Evolutionary conservation across 2,113 vertebrate species (phyloP), one percentile per base, ranked within the genome.

Genomic region (Sinocyclocheilus maitianheensis): DNA sequence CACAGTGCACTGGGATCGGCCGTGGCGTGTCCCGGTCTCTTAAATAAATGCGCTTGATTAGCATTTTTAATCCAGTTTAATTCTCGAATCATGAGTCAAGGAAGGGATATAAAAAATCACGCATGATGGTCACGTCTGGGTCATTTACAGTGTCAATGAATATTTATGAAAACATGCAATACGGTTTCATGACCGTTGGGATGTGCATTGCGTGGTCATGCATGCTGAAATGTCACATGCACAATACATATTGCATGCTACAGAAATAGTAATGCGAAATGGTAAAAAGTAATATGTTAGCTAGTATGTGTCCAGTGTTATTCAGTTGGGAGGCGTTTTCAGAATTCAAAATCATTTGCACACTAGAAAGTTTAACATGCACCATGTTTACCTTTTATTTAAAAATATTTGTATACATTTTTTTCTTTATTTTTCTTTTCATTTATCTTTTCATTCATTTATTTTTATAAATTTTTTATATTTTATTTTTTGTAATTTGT

Each of bases 1-100:
- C 55, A 40, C 77, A 62, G 77, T 80, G 77, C 77, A 80, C 34
- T 80, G 77, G 34, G 55, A 43, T 43, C 10, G 58, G 72, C 12
- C n/a, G 43, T 48, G 72, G 72, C 72, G 72, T 76, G 43, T 76
- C 72, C 11, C 43, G 0, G 22, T 24, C 43, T 76, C 1, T 3
- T 0, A 16, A 24, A 51, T 16, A 51, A 48, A 75, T 48, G 43
- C 3, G n/a, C 0, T 75, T 14, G n/a, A 9, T 48, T 48, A 4
- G 40, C n/a, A 12, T 16, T 48, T n/a, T 9, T 46, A 76, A 76
- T 76, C 72, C 72, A 9, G n/a, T 76, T 76, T 76, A 51, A 76
- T 46, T 72, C 69, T 12, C 5, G 0, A n/a, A 12, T 72, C 37
- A 43, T 43, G 22, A 74, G 37, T 74, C 71, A 46, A 13, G 40